These are phyloP conservation scores for Doris montereyensis DNA, from an alignment of 2,888 invertebrate genomes.

Conservation along the genomic window DNA sequence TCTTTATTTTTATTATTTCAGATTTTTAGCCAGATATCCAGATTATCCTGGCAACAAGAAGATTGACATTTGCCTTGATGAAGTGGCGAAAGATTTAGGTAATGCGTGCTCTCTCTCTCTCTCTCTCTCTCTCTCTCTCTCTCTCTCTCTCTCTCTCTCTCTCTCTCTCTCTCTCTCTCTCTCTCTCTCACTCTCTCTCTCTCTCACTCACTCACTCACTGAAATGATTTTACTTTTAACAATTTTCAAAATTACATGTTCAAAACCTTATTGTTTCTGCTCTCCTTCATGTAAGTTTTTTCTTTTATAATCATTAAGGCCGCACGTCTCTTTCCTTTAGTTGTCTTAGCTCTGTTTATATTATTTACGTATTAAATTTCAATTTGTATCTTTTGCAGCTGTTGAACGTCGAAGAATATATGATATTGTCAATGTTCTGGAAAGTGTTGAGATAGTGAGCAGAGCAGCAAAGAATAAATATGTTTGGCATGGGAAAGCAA, in stretches of 20 bases:
- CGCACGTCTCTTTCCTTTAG: not conserved
- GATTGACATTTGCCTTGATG: slow-evolving; percentile 78
- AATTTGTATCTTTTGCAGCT: slow-evolving; percentile 57
- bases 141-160: too few species aligned
- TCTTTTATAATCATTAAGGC: not conserved
- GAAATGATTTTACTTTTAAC: too few species aligned
- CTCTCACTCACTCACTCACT: too few species aligned
- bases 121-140: too few species aligned
- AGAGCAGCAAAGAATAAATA: slow-evolving; percentile 79
- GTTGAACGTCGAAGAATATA: slow-evolving; percentile 82
- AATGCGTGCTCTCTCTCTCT: slow-evolving; percentile 42
- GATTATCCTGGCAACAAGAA: slow-evolving; percentile 72
- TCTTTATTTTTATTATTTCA: slow-evolving; percentile 47
- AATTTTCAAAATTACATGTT: not conserved
- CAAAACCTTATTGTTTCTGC: not conserved
- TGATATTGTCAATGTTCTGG: slow-evolving; percentile 83
- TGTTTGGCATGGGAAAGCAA: slow-evolving; percentile 80
- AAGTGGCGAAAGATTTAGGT: slow-evolving; percentile 78
- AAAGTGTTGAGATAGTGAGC: slow-evolving; percentile 81
- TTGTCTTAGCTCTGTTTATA: not conserved
- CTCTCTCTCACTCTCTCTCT: too few species aligned
- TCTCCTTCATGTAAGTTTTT: too few species aligned
- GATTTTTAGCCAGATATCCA: slow-evolving; percentile 68
- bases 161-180: too few species aligned
- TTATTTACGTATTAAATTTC: not conserved